Evolutionary conservation across 1,140 invertebrate genomes (phyloP).

Genomic region (Physella acuta): DNA sequence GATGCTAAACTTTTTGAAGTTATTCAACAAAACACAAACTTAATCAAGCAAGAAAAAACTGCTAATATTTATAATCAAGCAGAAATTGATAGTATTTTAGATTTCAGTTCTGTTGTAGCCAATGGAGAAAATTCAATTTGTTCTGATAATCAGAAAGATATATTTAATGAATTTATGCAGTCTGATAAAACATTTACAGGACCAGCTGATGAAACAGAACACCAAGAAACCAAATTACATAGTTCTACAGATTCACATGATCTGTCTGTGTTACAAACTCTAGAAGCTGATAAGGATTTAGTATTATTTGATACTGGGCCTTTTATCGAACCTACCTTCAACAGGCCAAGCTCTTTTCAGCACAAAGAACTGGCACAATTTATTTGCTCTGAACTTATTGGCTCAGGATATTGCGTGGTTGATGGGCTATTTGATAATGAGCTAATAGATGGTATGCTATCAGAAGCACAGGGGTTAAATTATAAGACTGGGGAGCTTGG

Average conservation of each 20-base stretch:
- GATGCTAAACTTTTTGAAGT: background rate
- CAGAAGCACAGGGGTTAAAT: conserved; percentile 71
- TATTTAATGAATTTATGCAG: background rate
- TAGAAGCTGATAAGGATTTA: background rate
- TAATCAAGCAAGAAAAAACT: background rate
- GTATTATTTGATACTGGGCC: background rate
- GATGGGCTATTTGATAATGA: conserved; percentile 82
- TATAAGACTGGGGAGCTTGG: conserved; percentile 35
- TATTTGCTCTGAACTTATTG: conserved; percentile 26
- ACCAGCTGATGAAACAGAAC: too few species aligned
- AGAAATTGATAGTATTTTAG: conserved; percentile 8
- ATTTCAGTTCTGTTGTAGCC: conserved; percentile 15
- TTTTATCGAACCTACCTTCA: background rate
- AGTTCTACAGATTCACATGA: too few species aligned
- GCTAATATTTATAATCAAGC: conserved; percentile 12
- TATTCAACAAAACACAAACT: background rate
- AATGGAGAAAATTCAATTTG: conserved; percentile 7
- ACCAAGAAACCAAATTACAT: too few species aligned
- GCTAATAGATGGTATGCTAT: conserved; percentile 90
- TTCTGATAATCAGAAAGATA: background rate
- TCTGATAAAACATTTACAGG: too few species aligned
- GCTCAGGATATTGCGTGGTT: conserved; percentile 37
- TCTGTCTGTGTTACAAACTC: background rate
- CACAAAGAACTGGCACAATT: conserved; percentile 22
- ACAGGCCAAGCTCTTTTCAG: background rate